Conservation (phyloP, 2,888 invertebrate species). For the Hydrotaea diabolus region DNA sequence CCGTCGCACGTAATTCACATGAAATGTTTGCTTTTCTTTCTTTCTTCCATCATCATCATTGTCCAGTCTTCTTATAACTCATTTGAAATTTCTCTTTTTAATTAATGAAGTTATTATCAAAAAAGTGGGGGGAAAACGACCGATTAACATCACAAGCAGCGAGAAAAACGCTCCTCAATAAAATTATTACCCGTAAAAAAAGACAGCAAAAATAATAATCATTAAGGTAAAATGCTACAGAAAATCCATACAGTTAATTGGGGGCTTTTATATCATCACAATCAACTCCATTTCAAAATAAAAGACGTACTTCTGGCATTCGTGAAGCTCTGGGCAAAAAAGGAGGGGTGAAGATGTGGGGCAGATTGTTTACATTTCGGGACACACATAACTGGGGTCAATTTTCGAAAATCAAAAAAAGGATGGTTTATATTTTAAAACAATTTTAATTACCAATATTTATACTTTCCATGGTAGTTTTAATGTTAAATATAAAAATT, state of each 20-base stretch:
- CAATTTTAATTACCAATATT: no score
- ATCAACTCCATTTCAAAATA: neutral
- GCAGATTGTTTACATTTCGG: no score
- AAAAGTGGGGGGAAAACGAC: neutral
- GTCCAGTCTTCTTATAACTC: neutral
- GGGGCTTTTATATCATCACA: neutral
- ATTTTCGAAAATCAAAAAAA: no score
- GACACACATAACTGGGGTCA: no score
- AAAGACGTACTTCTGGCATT: neutral
- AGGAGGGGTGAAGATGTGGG: no score
- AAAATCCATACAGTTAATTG: neutral
- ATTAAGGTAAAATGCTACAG: neutral
- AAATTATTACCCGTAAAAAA: neutral
- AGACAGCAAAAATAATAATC: neutral
- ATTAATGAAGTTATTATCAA: slow-evolving; percentile 36
- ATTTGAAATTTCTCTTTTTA: slow-evolving; percentile 32
- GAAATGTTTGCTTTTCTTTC: slow-evolving; percentile 17
- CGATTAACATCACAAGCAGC: neutral
- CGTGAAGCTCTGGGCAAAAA: no score
- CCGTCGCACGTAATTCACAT: neutral
- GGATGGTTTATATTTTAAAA: no score
- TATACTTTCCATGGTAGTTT: no score
- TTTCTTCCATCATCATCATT: neutral
- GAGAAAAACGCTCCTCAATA: neutral
- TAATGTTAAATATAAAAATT: no score